A percentile compares a stretch with the other conserved stretches of the same genome.
Evolutionary conservation across 2,113 vertebrate genomes (phyloP).

Genomic region (Campylorhamphus procurvoides): DNA sequence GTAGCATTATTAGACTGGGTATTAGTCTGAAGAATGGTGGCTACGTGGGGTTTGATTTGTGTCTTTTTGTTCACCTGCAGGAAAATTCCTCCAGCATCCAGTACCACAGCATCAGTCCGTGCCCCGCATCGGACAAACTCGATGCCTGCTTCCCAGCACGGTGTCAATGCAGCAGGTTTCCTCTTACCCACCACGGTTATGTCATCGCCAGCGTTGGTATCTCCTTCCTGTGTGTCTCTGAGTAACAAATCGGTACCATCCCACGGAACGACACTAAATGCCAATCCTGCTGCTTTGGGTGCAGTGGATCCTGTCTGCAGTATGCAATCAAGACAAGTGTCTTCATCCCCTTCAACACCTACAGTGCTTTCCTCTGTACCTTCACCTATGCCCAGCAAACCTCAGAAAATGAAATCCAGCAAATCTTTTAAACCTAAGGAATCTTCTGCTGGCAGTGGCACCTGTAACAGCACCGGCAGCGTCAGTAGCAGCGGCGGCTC

Average conservation of each 20-base stretch:
- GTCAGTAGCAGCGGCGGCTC: constrained; percentile 82
- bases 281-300: constrained; percentile 84
- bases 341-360: constrained; percentile 94
- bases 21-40: not conserved
- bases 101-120: constrained; percentile 78
- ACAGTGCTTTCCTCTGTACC: constrained; percentile 91
- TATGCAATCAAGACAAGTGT: constrained; percentile 93
- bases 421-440: constrained; percentile 90
- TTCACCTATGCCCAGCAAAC: constrained; percentile 88
- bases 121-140: constrained; percentile 88
- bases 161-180: constrained; percentile 82
- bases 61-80: constrained; percentile 62
- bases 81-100: constrained; percentile 94
- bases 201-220: constrained; percentile 74
- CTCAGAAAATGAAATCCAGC: constrained; percentile 90
- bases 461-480: constrained; percentile 81
- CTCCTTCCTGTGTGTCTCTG: constrained; percentile 84
- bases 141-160: constrained; percentile 74
- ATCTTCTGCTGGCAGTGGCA: constrained; percentile 79
- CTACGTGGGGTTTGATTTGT: not conserved
- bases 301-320: constrained; percentile 88
- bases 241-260: constrained; percentile 85
- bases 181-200: constrained; percentile 81
- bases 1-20: not conserved
- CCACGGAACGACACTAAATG: constrained; percentile 94